Conservation (phyloP, 2,113 vertebrate genomes). For the Aplodontia rufa region DNA sequence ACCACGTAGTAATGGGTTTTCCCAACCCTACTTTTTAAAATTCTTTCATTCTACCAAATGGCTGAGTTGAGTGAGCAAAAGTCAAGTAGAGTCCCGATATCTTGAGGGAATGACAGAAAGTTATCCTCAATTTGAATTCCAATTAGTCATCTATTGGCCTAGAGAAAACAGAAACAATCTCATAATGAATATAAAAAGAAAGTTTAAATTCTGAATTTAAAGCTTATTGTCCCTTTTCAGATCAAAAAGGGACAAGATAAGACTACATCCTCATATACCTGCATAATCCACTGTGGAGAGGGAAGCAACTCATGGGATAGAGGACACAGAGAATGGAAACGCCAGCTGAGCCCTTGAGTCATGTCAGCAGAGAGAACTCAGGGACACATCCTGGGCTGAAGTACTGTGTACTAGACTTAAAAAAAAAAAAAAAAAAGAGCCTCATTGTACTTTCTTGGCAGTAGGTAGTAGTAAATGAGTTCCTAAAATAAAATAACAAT, state of each 20-base stretch:
- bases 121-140: not conserved
- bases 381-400: not conserved
- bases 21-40: not conserved
- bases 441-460: not conserved
- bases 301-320: not conserved
- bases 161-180: not conserved
- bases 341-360: not conserved
- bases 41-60: not conserved
- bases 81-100: not conserved
- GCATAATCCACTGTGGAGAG: not conserved
- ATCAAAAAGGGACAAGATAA: not conserved
- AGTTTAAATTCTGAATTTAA: not conserved
- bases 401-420: not conserved
- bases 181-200: not conserved
- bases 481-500: not conserved
- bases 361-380: not conserved
- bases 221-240: not conserved
- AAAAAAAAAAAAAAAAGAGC: not conserved
- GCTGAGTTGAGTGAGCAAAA: too few species aligned
- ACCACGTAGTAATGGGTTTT: not conserved
- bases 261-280: not conserved
- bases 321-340: not conserved
- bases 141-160: not conserved
- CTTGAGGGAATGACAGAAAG: not conserved
- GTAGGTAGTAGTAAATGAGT: not conserved